phyloP scores from a whole-genome alignment of 2,113 vertebrate genomes.

The Ameiurus melas region DNA sequence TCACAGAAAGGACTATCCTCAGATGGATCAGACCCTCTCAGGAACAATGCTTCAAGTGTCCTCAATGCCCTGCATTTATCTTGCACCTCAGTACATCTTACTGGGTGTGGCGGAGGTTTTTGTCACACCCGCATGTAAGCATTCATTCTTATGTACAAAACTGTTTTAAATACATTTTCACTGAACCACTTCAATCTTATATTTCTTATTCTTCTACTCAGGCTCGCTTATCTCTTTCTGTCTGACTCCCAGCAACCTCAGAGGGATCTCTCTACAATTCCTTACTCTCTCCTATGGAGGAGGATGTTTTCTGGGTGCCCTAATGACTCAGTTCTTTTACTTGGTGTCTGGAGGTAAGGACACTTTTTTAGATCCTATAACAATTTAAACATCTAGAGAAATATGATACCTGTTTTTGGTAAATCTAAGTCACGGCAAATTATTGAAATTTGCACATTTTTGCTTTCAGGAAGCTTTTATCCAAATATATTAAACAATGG shows the following conservation, averaged over 20 bases:
- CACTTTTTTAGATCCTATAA: background rate
- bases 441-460: constrained; percentile 4
- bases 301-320: constrained; percentile 83
- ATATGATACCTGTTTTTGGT: background rate
- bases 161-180: background rate
- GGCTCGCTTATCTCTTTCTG: constrained; percentile 80
- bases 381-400: background rate
- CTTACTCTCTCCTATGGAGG: constrained; percentile 85
- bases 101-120: constrained; percentile 89
- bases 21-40: constrained; percentile 79
- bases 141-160: constrained; percentile 2
- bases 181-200: background rate
- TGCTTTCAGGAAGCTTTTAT: constrained; percentile 83
- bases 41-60: constrained; percentile 81
- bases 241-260: constrained; percentile 78
- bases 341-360: constrained; percentile 80
- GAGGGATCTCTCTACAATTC: constrained; percentile 82
- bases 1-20: constrained; percentile 77
- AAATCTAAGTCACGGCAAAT: background rate
- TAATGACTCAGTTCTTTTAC: constrained; percentile 79
- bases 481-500: constrained; percentile 83
- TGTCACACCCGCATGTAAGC: constrained; percentile 86
- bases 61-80: constrained; percentile 84
- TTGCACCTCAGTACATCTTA: constrained; percentile 86
- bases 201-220: constrained; percentile 57